A percentile compares a stretch with the other conserved stretches of the same genome.
These are phyloP conservation scores for Orthosia incerta DNA, from an alignment of 2,888 invertebrate genomes.

Conservation along the genomic window DNA sequence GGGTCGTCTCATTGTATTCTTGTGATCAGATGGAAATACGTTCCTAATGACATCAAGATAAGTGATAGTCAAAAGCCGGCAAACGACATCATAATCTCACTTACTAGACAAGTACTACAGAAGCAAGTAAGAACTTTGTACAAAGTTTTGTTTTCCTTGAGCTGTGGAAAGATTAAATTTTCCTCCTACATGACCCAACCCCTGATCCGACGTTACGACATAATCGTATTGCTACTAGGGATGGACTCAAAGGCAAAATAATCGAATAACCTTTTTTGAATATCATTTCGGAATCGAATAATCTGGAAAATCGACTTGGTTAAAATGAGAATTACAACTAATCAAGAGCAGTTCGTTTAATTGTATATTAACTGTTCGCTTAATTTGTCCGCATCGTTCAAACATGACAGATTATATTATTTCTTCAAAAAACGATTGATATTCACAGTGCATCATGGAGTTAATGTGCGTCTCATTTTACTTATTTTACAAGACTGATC, in stretches of 20 bases:
- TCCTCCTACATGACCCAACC: background rate
- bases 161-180: background rate
- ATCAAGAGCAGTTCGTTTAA: no score
- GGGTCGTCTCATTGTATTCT: no score
- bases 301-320: background rate
- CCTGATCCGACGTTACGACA: background rate
- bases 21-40: background rate
- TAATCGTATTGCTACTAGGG: background rate
- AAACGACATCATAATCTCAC: background rate
- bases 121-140: background rate
- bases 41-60: background rate
- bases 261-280: background rate
- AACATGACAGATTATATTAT: no score
- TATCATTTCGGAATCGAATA: background rate
- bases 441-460: no score
- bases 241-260: background rate
- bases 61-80: background rate
- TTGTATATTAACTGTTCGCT: no score
- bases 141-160: background rate
- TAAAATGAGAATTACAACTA: no score
- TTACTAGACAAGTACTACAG: no score
- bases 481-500: no score
- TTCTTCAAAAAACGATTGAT: no score
- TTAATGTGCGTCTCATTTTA: no score
- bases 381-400: no score